Percentiles rank a stretch among this genome's conserved stretches.
phyloP scores from a whole-genome alignment of 1,140 invertebrate species.

The Caenorhabditis brenneri region DNA sequence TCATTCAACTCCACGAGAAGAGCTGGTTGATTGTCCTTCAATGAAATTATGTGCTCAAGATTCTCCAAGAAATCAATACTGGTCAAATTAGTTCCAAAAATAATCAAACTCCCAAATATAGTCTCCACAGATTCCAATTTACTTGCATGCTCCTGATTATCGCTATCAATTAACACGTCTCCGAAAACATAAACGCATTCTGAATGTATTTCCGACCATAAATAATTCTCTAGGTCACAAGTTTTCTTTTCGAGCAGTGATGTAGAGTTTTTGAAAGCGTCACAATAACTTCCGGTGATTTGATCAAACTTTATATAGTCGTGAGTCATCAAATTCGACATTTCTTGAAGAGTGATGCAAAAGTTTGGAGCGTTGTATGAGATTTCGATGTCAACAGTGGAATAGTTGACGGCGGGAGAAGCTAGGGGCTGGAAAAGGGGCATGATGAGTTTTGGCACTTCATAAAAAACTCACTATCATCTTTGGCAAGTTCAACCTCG shows the following conservation, averaged over 20 bases:
- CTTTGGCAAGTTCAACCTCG: neutral
- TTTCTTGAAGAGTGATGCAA: neutral
- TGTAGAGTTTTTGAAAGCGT: neutral
- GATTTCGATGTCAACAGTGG: neutral
- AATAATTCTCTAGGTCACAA: neutral
- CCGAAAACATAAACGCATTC: neutral
- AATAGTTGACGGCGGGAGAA: neutral
- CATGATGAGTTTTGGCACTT: neutral
- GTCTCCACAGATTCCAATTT: neutral
- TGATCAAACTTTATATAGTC: neutral
- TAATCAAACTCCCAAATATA: slow-evolving; percentile 6
- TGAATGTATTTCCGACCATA: neutral
- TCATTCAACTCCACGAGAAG: neutral
- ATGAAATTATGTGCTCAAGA: neutral
- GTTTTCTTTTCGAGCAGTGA: neutral
- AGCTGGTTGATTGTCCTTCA: neutral
- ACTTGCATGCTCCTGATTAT: neutral
- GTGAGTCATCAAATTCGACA: neutral
- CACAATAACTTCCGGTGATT: neutral
- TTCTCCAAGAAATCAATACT: neutral
- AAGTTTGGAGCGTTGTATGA: neutral
- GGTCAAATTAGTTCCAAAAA: neutral
- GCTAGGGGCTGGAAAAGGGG: too few species aligned
- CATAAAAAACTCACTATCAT: neutral
- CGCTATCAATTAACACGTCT: neutral